A percentile compares a stretch with the other conserved stretches of the same genome.
phyloP scores from a whole-genome alignment of 2,113 vertebrate species.

The Rhagologus leucostigma region DNA sequence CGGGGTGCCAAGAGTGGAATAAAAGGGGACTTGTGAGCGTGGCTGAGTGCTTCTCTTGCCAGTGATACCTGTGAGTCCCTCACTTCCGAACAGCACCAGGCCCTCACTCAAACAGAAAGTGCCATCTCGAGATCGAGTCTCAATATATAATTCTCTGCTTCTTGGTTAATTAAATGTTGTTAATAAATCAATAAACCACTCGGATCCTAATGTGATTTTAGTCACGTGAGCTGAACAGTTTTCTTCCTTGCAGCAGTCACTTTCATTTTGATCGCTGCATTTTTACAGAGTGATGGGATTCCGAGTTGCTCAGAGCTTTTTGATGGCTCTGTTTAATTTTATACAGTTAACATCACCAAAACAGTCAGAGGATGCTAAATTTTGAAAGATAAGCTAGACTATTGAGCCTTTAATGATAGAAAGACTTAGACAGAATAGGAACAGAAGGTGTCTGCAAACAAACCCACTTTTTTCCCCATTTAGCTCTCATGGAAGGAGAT shows the following conservation, averaged over 20 bases:
- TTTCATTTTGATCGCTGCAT: neutral
- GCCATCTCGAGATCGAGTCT: neutral
- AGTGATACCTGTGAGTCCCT: neutral
- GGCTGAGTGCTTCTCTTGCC: neutral
- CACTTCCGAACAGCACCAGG: neutral
- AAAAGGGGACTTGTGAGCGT: accelerated
- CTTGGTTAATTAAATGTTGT: neutral
- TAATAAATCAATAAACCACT: neutral
- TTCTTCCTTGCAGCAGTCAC: neutral
- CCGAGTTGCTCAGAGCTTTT: neutral
- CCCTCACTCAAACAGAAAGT: neutral
- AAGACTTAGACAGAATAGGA: neutral
- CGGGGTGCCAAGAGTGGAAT: neutral
- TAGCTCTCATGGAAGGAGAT: accelerated
- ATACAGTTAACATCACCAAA: neutral
- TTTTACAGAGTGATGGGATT: neutral
- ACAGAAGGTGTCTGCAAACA: neutral
- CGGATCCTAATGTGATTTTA: neutral
- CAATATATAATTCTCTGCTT: neutral
- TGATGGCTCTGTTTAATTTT: neutral
- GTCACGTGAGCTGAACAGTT: accelerated
- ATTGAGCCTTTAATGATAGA: neutral
- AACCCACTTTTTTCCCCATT: neutral
- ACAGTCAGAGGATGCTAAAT: neutral
- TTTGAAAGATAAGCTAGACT: neutral